Percentiles rank a stretch among this genome's conserved stretches.
Conservation (phyloP, 2,797 vertebrate genomes). For the Clamator glandarius region DNA sequence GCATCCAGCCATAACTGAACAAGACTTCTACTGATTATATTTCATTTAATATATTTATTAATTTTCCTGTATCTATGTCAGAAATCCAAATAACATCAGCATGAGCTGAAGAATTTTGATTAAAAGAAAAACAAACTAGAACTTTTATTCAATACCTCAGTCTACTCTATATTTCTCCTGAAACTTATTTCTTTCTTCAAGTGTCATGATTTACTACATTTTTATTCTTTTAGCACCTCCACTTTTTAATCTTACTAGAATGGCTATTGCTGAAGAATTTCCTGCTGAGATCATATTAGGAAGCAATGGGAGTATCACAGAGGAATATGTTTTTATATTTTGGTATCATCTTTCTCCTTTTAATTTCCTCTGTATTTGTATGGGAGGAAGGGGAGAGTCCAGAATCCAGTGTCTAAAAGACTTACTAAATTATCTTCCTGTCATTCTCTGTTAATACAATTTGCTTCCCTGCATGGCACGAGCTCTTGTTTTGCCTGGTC, state of each 20-base stretch:
- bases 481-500: conserved; percentile 20
- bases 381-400: conserved; percentile 32
- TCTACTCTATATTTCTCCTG: neutral
- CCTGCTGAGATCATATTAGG: conserved; percentile 14
- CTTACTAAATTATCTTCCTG: conserved; percentile 20
- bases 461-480: conserved; percentile 11
- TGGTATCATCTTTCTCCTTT: conserved; percentile 28
- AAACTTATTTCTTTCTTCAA: neutral
- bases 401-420: neutral
- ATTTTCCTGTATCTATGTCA: neutral
- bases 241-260: conserved; percentile 3
- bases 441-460: conserved; percentile 18
- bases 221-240: neutral
- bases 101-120: neutral
- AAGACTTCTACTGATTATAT: neutral
- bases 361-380: conserved; percentile 47
- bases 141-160: neutral
- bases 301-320: neutral
- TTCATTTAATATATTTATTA: conserved; percentile 18
- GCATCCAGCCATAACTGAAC: neutral
- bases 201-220: neutral
- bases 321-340: conserved; percentile 24
- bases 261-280: neutral
- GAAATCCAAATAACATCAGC: neutral
- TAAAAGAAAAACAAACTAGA: neutral